Conservation (phyloP, 2,113 vertebrate species). For the Prionailurus bengalensis region DNA sequence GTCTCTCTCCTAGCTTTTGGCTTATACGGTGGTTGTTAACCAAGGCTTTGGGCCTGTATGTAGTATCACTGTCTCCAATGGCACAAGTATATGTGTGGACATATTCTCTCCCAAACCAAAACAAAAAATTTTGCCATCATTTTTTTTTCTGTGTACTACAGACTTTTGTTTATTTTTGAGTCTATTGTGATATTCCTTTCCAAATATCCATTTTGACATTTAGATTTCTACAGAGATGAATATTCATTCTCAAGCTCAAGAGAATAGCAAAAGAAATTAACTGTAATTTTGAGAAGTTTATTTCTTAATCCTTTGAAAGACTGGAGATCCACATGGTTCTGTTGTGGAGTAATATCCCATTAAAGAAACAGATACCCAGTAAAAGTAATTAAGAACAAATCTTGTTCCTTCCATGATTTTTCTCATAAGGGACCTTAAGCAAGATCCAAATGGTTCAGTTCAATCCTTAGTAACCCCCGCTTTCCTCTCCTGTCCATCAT, state of each 20-base stretch:
- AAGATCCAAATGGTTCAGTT: not conserved
- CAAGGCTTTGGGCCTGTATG: not conserved
- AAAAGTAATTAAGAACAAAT: constrained; percentile 2
- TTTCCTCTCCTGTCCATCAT: not conserved
- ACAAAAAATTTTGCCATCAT: not conserved
- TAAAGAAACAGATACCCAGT: not conserved
- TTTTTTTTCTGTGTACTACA: not conserved
- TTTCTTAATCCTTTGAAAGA: not conserved
- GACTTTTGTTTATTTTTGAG: not conserved
- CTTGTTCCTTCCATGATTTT: not conserved
- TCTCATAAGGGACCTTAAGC: not conserved
- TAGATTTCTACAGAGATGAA: not conserved
- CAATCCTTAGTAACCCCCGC: not conserved
- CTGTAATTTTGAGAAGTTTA: not conserved
- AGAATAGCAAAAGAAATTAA: not conserved
- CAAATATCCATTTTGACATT: not conserved
- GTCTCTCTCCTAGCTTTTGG: not conserved
- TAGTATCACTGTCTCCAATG: not conserved
- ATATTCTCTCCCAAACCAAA: not conserved
- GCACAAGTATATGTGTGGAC: too few species aligned
- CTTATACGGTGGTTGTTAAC: too few species aligned
- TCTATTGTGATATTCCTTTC: not conserved
- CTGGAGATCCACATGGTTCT: not conserved
- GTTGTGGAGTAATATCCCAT: not conserved
- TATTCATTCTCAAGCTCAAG: constrained; percentile 1